Evolutionary conservation across 2,113 vertebrate species (phyloP), one percentile per base, ranked within the genome.

Genomic region (Uria aalge): DNA sequence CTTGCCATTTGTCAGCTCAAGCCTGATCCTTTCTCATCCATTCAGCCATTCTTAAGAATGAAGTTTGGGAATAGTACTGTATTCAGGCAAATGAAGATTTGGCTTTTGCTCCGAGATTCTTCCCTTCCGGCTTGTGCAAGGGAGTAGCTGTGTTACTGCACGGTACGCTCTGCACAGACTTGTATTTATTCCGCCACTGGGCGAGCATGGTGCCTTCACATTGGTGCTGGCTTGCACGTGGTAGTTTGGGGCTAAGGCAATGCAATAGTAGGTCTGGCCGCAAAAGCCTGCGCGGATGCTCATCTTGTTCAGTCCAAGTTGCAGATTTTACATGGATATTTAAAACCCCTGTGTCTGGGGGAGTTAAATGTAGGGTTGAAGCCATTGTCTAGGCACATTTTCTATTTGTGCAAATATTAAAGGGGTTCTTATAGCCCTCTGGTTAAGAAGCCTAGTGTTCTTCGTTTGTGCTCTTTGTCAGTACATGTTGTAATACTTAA

Each of bases 211-310:
- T n/a, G n/a, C 34, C 40, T 84, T 77, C 55, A 15, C 11, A 2
- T 34, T 20, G 24, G 12, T 38, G 9, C 57, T 63, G 83, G 47
- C 41, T 84, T 0, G 0, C 74, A 59, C 59, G 34, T 1, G 0
- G 0, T 24, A 13, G 27, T 21, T 21, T 34, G 27, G 27, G 83
- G 41, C 48, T 38, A 11, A 80, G 67, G n/a, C 38, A 34, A 3
- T 41, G 32, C 59, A 16, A 1, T 41, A 38, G 41, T 26, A 18
- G 0, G 0, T 56, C 34, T 64, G 40, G 21, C 59, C 83, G 53
- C 48, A 57, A n/a, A 29, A 0, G 3, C 57, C 69, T 60, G 26
- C 52, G 36, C 22, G 22, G 26, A 8, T 38, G 8, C 6, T 43
- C 3, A 16, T 79, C 43, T 64, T 71, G 14, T 3, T n/a, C 27